Evolutionary conservation across 2,888 invertebrate genomes (phyloP), one percentile per base, ranked within the genome.

Genomic region (Hybos culiciformis): DNA sequence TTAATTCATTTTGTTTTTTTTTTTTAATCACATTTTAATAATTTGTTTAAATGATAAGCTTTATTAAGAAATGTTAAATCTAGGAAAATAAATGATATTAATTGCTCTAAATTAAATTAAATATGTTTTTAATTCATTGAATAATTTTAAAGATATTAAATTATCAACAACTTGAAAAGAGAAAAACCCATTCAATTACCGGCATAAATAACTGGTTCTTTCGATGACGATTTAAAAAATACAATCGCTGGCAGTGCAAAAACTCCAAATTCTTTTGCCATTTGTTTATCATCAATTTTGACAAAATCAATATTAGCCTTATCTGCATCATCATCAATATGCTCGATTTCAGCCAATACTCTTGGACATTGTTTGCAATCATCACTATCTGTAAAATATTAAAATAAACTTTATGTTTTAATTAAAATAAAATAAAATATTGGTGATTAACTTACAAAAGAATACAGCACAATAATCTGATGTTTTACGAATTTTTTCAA

Each of bases 291-390:
- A 53, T 92, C 87, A 53, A 92, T 83, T 64, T 92, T 90, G 4
- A 92, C 87, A 55, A 92, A 91, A 59, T 91, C 88, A 48, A 92
- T 91, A 6, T 88, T 88, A 4, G 84, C 85, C 15, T 79, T 74
- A 59, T 91, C 90, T 0, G 90, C 91, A 52, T 92, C 92, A 58
- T 92, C 92, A 56, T 92, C 92, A 53, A 92, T 92, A 62, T 90
- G 88, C 59, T 91, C 91, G 51, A 91, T 83, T 64, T 90, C 90
- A 29, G 77, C 73, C 53, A 91, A 71, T 20, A 91, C 91, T 60
- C 83, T 77, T 52, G 85, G 84, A 62, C 91, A 92, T 67, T 91
- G 91, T 68, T 90, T 91, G 71, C 91, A 91, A 69, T 91, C 90
- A 73, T 85, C 85, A 73, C 88, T 88, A 72, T 90, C 91, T 91